A percentile compares a stretch with the other conserved stretches of the same genome.
These are phyloP conservation scores for Sitta europaea DNA, from an alignment of 2,113 vertebrate species.

Conservation along the genomic window DNA sequence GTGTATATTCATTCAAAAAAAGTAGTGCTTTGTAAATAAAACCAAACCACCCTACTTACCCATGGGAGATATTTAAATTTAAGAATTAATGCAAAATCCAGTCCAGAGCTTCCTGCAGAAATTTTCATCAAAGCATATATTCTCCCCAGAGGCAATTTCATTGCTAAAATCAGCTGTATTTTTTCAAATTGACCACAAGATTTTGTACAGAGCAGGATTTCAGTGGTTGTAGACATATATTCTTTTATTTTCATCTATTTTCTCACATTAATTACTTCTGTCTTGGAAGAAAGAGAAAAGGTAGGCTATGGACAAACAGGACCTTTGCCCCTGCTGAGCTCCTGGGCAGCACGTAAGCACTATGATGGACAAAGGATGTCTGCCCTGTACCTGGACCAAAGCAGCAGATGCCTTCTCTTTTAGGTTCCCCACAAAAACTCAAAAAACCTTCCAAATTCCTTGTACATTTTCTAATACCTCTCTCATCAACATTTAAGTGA, in stretches of 20 bases:
- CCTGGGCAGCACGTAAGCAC: background rate
- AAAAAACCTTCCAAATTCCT: background rate
- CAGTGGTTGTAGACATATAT: background rate
- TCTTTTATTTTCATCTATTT: background rate
- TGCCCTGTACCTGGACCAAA: background rate
- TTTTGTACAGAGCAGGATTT: background rate
- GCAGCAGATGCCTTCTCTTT: background rate
- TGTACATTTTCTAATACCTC: background rate
- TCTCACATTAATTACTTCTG: background rate
- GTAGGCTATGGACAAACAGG: background rate
- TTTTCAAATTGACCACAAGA: background rate
- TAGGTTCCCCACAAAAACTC: background rate
- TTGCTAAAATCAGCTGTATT: background rate
- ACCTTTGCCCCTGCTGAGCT: background rate
- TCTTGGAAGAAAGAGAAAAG: background rate
- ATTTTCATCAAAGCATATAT: background rate
- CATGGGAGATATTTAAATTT: background rate
- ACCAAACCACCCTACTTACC: fast-evolving
- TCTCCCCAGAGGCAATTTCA: background rate
- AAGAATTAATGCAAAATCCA: background rate
- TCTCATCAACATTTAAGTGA: background rate
- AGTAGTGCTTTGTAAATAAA: background rate
- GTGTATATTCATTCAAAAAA: background rate
- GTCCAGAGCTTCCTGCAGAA: background rate
- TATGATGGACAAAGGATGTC: background rate